phyloP scores from a whole-genome alignment of 2,888 invertebrate genomes.

The Abrostola triplasia region DNA sequence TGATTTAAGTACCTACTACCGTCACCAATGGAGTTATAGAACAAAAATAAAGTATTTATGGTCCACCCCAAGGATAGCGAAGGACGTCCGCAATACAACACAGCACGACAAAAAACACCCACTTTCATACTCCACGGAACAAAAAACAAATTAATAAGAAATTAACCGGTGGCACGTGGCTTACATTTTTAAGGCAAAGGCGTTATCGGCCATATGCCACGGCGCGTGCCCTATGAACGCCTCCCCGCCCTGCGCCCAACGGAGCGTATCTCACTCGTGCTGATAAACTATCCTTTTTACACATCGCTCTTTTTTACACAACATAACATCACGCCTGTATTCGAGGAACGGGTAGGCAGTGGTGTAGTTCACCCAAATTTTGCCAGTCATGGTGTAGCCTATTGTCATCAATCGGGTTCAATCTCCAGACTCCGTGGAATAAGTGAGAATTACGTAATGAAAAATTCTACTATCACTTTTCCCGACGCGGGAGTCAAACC shows the following conservation, averaged over 20 bases:
- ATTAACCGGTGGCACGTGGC: constrained; percentile 77
- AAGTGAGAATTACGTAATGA: too few relatives aligned
- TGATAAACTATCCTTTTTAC: constrained; percentile 23
- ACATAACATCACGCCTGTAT: too few relatives aligned
- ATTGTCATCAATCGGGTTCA: too few relatives aligned
- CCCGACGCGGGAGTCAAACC: too few relatives aligned
- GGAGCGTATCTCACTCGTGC: constrained; percentile 63
- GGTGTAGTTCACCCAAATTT: too few relatives aligned
- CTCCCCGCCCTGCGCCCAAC: constrained; percentile 61
- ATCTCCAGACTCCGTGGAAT: too few relatives aligned
- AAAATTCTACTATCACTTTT: too few relatives aligned
- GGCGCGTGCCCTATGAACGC: constrained; percentile 76
- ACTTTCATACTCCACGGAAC: constrained; percentile 53
- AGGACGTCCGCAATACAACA: constrained; percentile 1
- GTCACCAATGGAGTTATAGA: too few relatives aligned
- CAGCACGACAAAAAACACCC: constrained; percentile 11
- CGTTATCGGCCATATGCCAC: constrained; percentile 82
- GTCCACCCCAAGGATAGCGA: too few relatives aligned
- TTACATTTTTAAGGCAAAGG: constrained; percentile 65
- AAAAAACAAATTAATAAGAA: constrained; percentile 42
- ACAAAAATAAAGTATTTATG: too few relatives aligned
- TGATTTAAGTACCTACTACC: background rate
- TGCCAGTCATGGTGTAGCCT: too few relatives aligned
- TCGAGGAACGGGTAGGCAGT: too few relatives aligned
- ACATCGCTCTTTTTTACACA: constrained; percentile 23